Base-by-base conservation (phyloP, 2,888 invertebrate species). In the Heliconius erato region DNA sequence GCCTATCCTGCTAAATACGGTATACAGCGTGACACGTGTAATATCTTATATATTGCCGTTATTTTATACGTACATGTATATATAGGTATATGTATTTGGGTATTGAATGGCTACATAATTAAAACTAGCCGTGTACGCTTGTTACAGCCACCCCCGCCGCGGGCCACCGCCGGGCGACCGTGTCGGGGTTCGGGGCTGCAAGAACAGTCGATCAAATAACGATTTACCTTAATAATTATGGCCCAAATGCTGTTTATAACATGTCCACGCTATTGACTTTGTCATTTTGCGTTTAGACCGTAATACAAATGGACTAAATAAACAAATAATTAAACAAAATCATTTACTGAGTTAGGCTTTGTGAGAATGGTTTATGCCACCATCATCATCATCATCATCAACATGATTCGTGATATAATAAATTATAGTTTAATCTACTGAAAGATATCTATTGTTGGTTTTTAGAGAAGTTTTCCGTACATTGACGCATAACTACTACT, bases 81-180 rank as follows among this genome's bases (percentile, higher is more conserved):
- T 40, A 65, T 16, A 77, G 40, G 26, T 65, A 19, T 32, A 7
- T 67, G 67, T 40, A 44, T 40, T 67, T 28, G 26, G 28, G 26
- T 78, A 67, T 67, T 9, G 78, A 78, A 78, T 67, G 26, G 44
- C 40, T 67, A 65, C 35, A 65, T 77, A 67, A 78, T 77, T 65
- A 65, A 67, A 78, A 67, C 44, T 67, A 28, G 0, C 67, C 78
- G 28, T 28, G 28, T 19, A 19, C 28, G 78, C 67, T 67, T 12
- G 67, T 49, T 44, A 67, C 44, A 5, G 65, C 77, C 67, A 28
- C 78, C 67, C 78, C 44, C 44, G 28, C 67, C 78, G 67, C 44
- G 19, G 67, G 78, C 78, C 16, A 44, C 26, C 23, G 77, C 5
- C 67, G 28, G 67, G 11, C 26, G 40, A 40, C 40, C 40, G 40